These are phyloP conservation scores for Brachionus paranguensis DNA, from an alignment of 1,140 invertebrate genomes.

Conservation along the genomic window DNA sequence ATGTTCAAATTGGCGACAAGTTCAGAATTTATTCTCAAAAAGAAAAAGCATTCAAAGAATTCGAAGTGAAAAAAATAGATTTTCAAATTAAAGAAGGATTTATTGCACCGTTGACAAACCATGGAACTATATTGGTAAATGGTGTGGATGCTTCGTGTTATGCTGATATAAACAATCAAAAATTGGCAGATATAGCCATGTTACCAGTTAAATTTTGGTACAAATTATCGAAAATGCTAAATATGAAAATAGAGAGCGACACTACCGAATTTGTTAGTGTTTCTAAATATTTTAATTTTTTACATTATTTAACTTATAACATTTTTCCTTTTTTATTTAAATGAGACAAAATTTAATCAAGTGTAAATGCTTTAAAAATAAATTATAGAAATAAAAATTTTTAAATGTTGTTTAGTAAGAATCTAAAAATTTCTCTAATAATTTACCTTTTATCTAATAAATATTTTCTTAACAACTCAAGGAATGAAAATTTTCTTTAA, in stretches of 20 bases:
- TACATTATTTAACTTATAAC: background rate
- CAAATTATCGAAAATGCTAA: background rate
- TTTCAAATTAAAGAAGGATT: slow-evolving; percentile 60
- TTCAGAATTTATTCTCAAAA: background rate
- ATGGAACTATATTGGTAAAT: slow-evolving; percentile 82
- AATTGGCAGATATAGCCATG: slow-evolving; percentile 65
- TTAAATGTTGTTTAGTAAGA: background rate
- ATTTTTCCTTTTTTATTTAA: background rate
- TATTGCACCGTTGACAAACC: slow-evolving; percentile 77
- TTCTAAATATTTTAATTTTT: background rate
- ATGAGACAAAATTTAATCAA: background rate
- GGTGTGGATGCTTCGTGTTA: slow-evolving; percentile 87
- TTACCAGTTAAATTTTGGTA: slow-evolving; percentile 14
- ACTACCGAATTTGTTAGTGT: background rate
- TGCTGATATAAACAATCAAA: slow-evolving; percentile 76
- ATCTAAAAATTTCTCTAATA: too few relatives aligned
- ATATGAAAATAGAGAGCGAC: background rate
- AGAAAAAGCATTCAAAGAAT: background rate
- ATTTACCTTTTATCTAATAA: too few relatives aligned
- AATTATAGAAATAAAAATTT: background rate
- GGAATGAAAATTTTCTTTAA: too few relatives aligned
- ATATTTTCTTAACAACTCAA: too few relatives aligned
- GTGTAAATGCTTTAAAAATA: slow-evolving; percentile 21
- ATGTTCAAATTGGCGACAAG: slow-evolving; percentile 15
- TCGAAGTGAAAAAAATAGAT: background rate